phyloP scores from a whole-genome alignment of 2,113 vertebrate species.

The Elaphurus davidianus region DNA sequence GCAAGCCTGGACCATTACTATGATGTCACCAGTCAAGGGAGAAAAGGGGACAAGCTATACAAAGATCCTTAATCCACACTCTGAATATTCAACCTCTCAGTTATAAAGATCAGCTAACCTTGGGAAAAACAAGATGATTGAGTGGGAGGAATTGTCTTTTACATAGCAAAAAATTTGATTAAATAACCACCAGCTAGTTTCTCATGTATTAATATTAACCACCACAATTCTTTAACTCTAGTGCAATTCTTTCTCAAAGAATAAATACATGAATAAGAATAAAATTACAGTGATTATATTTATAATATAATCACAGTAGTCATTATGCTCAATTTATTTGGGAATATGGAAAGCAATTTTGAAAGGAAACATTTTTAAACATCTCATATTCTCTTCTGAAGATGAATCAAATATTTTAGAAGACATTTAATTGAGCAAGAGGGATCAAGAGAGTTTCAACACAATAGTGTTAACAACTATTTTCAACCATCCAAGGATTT shows the following conservation, averaged over 20 bases:
- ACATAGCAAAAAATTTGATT: background rate
- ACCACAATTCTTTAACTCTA: background rate
- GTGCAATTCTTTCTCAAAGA: constrained; percentile 28
- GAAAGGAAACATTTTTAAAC: constrained; percentile 52
- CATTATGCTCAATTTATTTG: constrained; percentile 48
- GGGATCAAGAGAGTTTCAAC: background rate
- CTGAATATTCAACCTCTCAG: background rate
- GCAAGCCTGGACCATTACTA: background rate
- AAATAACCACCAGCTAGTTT: constrained; percentile 6
- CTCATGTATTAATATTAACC: constrained; percentile 11
- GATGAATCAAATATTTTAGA: constrained; percentile 44
- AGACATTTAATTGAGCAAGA: constrained; percentile 30
- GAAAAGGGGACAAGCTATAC: background rate
- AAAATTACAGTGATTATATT: constrained; percentile 54
- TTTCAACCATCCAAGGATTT: background rate
- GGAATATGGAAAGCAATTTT: constrained; percentile 37
- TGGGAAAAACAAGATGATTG: background rate
- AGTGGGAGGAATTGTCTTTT: background rate
- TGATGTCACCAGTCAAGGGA: background rate
- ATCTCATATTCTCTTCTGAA: constrained; percentile 31
- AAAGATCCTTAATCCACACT: background rate
- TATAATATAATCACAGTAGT: constrained; percentile 31
- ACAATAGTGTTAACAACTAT: background rate
- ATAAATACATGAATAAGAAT: constrained; percentile 31
- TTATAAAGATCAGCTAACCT: constrained; percentile 7